Conservation (phyloP, 2,113 vertebrate species). For the Semicossyphus pulcher region DNA sequence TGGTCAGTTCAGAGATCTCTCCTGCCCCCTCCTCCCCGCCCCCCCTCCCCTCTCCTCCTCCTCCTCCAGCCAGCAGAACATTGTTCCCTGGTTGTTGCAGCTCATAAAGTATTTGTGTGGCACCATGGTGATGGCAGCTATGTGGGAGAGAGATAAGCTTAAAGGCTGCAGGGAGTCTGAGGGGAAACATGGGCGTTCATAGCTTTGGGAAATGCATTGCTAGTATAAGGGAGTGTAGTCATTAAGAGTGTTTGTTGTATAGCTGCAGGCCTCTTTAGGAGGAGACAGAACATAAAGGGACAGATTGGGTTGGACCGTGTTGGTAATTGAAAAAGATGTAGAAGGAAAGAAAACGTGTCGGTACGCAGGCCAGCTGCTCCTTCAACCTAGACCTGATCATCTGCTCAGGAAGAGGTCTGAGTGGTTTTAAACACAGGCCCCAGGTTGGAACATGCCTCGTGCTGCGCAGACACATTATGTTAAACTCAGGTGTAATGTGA, state of each 20-base stretch:
- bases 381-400: no score
- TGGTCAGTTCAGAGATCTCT: background rate
- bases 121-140: conserved; percentile 26
- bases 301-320: background rate
- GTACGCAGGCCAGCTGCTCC: no score
- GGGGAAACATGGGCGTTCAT: conserved; percentile 33
- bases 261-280: background rate
- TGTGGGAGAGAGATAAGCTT: conserved; percentile 22
- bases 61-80: conserved; percentile 13
- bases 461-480: no score
- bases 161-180: background rate
- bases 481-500: no score
- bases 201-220: conserved; percentile 6
- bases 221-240: conserved; percentile 20
- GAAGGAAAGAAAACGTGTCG: no score
- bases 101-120: conserved; percentile 34
- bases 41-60: no score
- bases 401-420: no score
- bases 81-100: background rate
- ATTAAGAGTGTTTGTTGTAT: background rate
- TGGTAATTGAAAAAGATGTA: no score
- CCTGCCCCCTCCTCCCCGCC: background rate
- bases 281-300: background rate
- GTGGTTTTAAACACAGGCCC: no score
- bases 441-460: no score